Evolutionary conservation across 2,888 invertebrate species (phyloP), one percentile per base, ranked within the genome.

Genomic region (Agrochola litura): DNA sequence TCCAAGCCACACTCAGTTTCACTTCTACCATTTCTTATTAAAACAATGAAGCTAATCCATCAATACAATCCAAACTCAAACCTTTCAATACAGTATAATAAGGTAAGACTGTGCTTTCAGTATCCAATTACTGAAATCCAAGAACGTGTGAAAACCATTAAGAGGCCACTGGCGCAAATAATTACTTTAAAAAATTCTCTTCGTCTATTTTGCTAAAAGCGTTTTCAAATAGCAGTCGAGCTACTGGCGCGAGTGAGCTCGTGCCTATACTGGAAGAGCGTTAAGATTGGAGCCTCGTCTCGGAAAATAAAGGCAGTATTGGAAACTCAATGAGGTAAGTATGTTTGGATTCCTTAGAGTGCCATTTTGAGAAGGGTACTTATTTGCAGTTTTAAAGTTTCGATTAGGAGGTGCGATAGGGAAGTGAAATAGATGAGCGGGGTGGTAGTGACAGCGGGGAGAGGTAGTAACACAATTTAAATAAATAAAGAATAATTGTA

Each of bases 151-250:
- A 74, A 88, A 89, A 71, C 86, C 86, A 84, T 85, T 83, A 87
- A 66, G 73, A 70, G 65, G 25, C 75, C 68, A 71, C 76, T 81
- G 79, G 67, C 69, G 71, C 79, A 87, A 86, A 89, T 89, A 89
- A 90, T 91, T 90, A 89, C 83, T 86, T 91, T 88, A 81, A 88
- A 90, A 90, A 89, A 90, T 86, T 87, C 89, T 70, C 76, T 67
- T 76, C 66, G 76, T 84, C 88, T 90, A 90, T 90, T 90, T 90
- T 83, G 86, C 83, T 91, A 88, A 92, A 92, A 92, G 92, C 92
- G 71, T 91, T 92, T 88, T 89, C 91, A 67, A 88, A 89, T 89
- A 86, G 69, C 86, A 76, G 82, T 76, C 85, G 79, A 89, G 88
- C 80, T 87, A 86, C 83, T 86, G 79, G 81, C 69, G 89, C 81